A percentile compares a stretch with the other conserved stretches of the same genome.
Conservation (phyloP, 2,797 vertebrate genomes). For the Squalus acanthias region DNA sequence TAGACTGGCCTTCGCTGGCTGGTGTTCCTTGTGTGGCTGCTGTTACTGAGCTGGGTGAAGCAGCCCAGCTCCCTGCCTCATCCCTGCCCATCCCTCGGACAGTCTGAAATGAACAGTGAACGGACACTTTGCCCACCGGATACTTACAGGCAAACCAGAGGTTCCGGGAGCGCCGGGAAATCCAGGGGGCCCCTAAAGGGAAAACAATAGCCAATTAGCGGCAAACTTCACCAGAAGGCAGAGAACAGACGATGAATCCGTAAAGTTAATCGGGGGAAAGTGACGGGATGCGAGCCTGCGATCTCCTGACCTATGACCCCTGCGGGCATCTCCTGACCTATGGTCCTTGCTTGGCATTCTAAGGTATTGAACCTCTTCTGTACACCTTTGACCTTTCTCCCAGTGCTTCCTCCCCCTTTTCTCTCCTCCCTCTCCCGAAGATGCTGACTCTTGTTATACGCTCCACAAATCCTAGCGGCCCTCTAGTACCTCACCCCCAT, state of each 20-base stretch:
- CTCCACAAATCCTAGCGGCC: not conserved
- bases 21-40: too few species aligned
- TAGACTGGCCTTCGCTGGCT: too few species aligned
- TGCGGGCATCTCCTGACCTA: too few species aligned
- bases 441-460: not conserved
- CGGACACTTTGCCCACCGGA: not conserved
- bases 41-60: too few species aligned
- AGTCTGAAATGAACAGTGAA: not conserved
- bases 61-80: not conserved
- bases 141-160: conserved; percentile 10
- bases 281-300: not conserved
- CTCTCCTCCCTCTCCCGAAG: not conserved
- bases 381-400: not conserved
- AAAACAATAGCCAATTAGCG: not conserved
- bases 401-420: not conserved
- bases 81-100: not conserved
- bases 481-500: not conserved
- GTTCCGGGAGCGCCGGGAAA: not conserved
- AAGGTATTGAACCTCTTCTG: not conserved
- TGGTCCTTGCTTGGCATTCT: not conserved
- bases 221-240: not conserved
- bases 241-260: not conserved
- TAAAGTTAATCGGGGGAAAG: not conserved
- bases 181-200: conserved; percentile 1
- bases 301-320: not conserved